Conservation (phyloP, 1,140 invertebrate genomes). For the Mizuhopecten yessoensis region DNA sequence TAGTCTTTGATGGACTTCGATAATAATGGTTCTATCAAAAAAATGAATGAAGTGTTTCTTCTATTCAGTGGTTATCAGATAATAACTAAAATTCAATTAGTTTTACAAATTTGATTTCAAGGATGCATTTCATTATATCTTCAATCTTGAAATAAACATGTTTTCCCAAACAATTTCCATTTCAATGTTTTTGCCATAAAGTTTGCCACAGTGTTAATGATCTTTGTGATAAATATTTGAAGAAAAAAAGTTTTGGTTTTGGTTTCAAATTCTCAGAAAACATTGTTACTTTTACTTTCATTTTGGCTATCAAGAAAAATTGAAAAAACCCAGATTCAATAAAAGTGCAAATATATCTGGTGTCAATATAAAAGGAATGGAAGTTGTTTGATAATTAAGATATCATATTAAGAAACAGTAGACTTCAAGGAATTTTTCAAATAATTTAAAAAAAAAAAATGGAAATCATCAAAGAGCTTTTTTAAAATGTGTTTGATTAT, state of each 20-base stretch:
- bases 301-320: too few relatives aligned
- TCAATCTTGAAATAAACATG: background rate
- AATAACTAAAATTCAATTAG: background rate
- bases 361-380: background rate
- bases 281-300: background rate
- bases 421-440: background rate
- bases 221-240: background rate
- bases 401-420: background rate
- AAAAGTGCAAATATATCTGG: background rate
- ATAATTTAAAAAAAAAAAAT: background rate
- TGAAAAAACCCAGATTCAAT: background rate
- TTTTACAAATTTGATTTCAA: background rate
- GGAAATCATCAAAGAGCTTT: too few relatives aligned
- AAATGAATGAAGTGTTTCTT: background rate
- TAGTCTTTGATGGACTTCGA: too few relatives aligned
- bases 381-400: background rate
- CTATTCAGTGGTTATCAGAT: background rate
- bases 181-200: background rate
- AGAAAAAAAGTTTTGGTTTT: background rate
- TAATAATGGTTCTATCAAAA: background rate
- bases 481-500: too few relatives aligned
- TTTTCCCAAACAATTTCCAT: background rate
- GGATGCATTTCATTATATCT: slow-evolving; percentile 25
- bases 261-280: background rate
- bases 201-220: background rate